Percentiles rank a stretch among this genome's conserved stretches.
phyloP scores from a whole-genome alignment of 1,140 invertebrate genomes.

The Lineus longissimus region DNA sequence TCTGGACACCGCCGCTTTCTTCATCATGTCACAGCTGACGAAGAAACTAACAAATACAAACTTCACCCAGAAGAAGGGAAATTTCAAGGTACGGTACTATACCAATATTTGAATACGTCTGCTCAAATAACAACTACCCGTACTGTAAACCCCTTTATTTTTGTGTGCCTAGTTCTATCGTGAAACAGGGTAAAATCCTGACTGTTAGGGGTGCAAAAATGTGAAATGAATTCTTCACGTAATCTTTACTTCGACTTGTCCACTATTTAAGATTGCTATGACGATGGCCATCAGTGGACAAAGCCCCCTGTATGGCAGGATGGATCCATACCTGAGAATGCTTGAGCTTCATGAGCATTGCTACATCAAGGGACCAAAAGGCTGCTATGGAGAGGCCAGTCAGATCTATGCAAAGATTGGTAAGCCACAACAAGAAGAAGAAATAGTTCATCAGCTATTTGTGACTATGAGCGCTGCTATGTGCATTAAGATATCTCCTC shows the following conservation, averaged over 20 bases:
- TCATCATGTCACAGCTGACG: slow-evolving; percentile 25
- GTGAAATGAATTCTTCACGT: too few species aligned
- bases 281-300: slow-evolving; percentile 37
- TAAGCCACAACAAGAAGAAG: slow-evolving; percentile 12
- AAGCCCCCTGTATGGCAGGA: slow-evolving; percentile 36
- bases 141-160: too few species aligned
- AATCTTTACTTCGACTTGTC: too few species aligned
- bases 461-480: too few species aligned
- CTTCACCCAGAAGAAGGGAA: slow-evolving; percentile 43
- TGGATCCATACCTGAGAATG: slow-evolving; percentile 42
- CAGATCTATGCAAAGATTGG: slow-evolving; percentile 42
- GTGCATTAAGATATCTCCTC: not conserved
- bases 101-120: too few species aligned
- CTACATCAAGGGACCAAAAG: slow-evolving; percentile 45
- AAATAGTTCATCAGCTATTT: not conserved
- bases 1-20: slow-evolving; percentile 33
- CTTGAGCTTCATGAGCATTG: slow-evolving; percentile 45
- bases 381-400: slow-evolving; percentile 36
- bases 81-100: slow-evolving; percentile 32
- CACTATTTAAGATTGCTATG: slow-evolving; percentile 31
- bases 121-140: too few species aligned
- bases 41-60: slow-evolving; percentile 30
- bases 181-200: too few species aligned
- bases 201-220: too few species aligned
- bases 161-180: too few species aligned